Conservation (phyloP, 2,888 invertebrate genomes). For the Chouioia cunea region DNA sequence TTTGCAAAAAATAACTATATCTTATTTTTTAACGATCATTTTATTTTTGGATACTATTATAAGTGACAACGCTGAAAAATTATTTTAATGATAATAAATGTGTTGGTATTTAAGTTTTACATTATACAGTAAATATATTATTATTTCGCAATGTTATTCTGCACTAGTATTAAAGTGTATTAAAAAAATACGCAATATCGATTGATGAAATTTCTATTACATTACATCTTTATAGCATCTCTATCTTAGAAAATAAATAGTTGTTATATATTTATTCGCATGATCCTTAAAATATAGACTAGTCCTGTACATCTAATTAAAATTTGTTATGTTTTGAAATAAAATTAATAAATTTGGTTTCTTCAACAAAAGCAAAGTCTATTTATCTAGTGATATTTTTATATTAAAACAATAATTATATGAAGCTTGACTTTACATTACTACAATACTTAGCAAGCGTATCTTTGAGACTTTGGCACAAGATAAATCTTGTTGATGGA, state of each 20-base stretch:
- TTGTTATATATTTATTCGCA: not conserved
- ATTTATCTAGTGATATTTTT: not conserved
- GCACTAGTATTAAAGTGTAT: constrained; percentile 31
- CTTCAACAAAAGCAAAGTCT: not conserved
- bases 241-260: constrained; percentile 4
- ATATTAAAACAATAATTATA: not conserved
- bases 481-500: constrained; percentile 11
- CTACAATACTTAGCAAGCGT: not conserved
- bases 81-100: constrained; percentile 14
- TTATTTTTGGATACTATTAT: too few relatives aligned
- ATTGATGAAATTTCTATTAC: constrained; percentile 30
- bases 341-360: constrained; percentile 9
- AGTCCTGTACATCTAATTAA: not conserved
- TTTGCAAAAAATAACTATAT: too few relatives aligned
- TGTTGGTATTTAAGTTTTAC: constrained; percentile 36
- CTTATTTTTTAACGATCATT: too few relatives aligned
- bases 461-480: not conserved
- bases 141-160: constrained; percentile 34
- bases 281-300: not conserved
- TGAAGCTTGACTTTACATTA: not conserved
- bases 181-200: constrained; percentile 37
- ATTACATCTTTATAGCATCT: constrained; percentile 7
- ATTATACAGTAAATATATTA: constrained; percentile 16
- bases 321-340: not conserved
- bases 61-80: too few relatives aligned